These are phyloP conservation scores for Trachelus iudaicus DNA, from an alignment of 2,888 invertebrate genomes.

Conservation along the genomic window DNA sequence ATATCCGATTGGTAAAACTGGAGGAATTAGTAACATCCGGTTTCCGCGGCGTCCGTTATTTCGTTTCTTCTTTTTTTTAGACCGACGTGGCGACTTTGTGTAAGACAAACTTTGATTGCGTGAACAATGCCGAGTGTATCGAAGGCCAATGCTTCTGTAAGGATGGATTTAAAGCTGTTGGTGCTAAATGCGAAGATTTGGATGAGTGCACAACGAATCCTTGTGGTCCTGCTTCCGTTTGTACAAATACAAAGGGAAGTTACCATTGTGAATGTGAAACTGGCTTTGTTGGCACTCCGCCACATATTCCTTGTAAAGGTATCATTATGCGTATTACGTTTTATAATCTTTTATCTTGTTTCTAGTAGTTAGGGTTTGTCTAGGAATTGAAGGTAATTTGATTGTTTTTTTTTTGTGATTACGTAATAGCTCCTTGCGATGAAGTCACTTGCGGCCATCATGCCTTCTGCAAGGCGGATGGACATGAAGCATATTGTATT, in stretches of 20 bases:
- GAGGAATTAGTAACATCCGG: neutral
- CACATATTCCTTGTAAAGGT: conserved; percentile 80
- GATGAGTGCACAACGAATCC: conserved; percentile 79
- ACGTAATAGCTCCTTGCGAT: conserved; percentile 82
- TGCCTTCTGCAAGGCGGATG: conserved; percentile 89
- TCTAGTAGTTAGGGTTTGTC: neutral
- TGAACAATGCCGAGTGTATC: conserved; percentile 90
- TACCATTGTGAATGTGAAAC: conserved; percentile 85
- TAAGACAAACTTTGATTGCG: conserved; percentile 89
- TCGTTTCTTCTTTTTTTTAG: conserved; percentile 62
- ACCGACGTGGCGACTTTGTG: conserved; percentile 88
- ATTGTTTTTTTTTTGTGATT: neutral
- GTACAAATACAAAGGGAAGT: conserved; percentile 83
- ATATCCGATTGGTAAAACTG: neutral
- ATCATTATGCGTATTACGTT: conserved; percentile 14
- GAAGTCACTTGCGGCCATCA: conserved; percentile 90
- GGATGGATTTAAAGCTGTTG: conserved; percentile 84
- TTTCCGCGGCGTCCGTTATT: neutral
- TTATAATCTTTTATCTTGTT: neutral
- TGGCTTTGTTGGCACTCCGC: conserved; percentile 86
- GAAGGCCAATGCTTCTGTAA: conserved; percentile 91
- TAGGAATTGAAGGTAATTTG: conserved; percentile 5
- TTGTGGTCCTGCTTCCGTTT: conserved; percentile 83
- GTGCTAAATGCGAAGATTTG: conserved; percentile 82
- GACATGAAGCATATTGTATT: conserved; percentile 89